phyloP scores from a whole-genome alignment of 2,113 vertebrate genomes.

The Solea senegalensis region DNA sequence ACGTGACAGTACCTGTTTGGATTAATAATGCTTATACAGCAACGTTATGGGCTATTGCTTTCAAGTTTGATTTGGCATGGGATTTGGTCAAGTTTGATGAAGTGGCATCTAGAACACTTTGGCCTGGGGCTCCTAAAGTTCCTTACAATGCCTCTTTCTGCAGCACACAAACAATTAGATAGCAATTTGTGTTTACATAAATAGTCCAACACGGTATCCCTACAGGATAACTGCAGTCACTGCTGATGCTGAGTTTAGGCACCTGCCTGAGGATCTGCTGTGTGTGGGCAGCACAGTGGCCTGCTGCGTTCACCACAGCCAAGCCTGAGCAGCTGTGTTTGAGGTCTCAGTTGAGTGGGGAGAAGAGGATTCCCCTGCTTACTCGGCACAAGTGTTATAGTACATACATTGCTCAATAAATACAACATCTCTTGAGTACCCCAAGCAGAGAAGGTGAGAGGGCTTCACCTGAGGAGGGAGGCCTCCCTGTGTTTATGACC shows the following conservation, averaged over 20 bases:
- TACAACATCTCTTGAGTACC: conserved; percentile 48
- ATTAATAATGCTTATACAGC: no score
- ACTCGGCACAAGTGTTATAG: conserved; percentile 50
- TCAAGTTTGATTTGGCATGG: no score
- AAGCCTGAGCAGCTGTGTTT: conserved; percentile 46
- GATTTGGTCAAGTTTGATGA: no score
- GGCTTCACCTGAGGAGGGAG: conserved; percentile 1
- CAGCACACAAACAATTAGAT: neutral
- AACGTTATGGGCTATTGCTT: no score
- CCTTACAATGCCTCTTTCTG: neutral
- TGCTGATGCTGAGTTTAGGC: conserved; percentile 4
- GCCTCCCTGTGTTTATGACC: conserved; percentile 15
- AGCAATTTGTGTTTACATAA: conserved; percentile 15
- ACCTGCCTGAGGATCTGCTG: conserved; percentile 22
- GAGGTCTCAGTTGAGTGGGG: conserved; percentile 62
- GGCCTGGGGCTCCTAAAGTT: no score
- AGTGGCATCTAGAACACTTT: no score
- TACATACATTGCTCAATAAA: conserved; percentile 51
- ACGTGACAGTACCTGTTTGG: no score
- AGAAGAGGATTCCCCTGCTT: conserved; percentile 63
- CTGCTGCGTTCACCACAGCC: conserved; percentile 25
- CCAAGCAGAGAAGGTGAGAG: neutral
- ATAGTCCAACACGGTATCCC: neutral
- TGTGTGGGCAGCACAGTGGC: conserved; percentile 39
- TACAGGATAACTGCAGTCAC: conserved; percentile 18